Evolutionary conservation across 2,113 vertebrate species (phyloP).

Genomic region (Eonycteris spelaea): DNA sequence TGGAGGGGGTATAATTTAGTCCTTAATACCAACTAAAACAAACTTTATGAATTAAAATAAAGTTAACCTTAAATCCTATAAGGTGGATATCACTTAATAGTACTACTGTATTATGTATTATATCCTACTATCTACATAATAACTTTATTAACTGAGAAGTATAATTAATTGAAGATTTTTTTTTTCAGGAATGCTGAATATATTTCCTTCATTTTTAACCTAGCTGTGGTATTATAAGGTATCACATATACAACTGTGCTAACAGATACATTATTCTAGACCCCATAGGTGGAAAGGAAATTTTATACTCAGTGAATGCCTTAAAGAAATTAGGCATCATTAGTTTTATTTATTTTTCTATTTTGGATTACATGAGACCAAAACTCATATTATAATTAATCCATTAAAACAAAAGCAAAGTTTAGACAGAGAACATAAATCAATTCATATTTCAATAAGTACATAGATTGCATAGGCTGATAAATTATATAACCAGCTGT

Average conservation of each 20-base stretch:
- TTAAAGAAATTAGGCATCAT: background rate
- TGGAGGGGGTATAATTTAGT: background rate
- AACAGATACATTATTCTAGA: background rate
- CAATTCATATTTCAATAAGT: constrained; percentile 44
- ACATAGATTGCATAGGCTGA: background rate
- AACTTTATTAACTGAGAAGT: background rate
- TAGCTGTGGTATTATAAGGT: background rate
- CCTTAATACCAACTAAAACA: background rate
- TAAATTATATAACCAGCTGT: constrained; percentile 46
- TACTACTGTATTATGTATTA: background rate
- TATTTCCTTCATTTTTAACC: constrained; percentile 13
- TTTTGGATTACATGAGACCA: constrained; percentile 29
- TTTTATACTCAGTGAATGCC: background rate
- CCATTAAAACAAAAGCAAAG: constrained; percentile 37
- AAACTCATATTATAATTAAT: constrained; percentile 40
- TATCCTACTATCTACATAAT: background rate
- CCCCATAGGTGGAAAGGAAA: background rate
- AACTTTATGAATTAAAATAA: background rate
- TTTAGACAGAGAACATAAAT: constrained; percentile 53
- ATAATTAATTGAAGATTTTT: constrained; percentile 10
- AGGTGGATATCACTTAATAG: background rate
- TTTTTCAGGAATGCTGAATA: background rate
- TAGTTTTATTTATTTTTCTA: constrained; percentile 30
- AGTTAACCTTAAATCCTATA: background rate
- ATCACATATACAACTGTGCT: background rate